phyloP scores from a whole-genome alignment of 2,888 invertebrate genomes.

The Lymantria monacha region DNA sequence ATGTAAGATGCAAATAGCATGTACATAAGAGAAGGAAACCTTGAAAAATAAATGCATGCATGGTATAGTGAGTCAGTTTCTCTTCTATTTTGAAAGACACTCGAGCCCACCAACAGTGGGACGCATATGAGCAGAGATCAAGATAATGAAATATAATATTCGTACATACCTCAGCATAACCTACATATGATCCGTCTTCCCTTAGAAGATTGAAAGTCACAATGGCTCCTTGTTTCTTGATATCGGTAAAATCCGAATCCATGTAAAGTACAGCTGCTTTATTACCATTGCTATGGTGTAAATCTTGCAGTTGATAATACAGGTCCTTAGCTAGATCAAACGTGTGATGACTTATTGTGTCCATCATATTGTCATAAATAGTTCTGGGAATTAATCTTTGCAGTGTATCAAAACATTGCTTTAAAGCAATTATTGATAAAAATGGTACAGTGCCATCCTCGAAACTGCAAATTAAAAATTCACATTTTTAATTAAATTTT shows the following conservation, averaged over 20 bases:
- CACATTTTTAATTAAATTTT: conserved; percentile 4
- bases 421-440: conserved; percentile 90
- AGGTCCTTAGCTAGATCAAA: conserved; percentile 89
- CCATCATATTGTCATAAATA: conserved; percentile 75
- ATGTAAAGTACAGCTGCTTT: conserved; percentile 88
- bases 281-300: conserved; percentile 88
- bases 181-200: conserved; percentile 89
- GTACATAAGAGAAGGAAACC: no score
- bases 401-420: conserved; percentile 91
- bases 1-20: no score
- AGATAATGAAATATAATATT: neutral
- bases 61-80: no score
- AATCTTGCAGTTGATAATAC: conserved; percentile 81
- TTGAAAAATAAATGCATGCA: no score
- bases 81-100: no score
- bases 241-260: conserved; percentile 85
- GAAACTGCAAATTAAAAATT: conserved; percentile 83
- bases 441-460: conserved; percentile 97
- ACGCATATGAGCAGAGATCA: no score
- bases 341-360: conserved; percentile 87
- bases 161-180: conserved; percentile 84
- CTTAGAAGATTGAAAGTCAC: conserved; percentile 94
- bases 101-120: no score
- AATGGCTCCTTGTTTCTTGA: conserved; percentile 89
- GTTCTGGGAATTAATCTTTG: conserved; percentile 83